These are phyloP conservation scores for Crocallis elinguaria DNA, from an alignment of 2,888 invertebrate species.

Conservation along the genomic window DNA sequence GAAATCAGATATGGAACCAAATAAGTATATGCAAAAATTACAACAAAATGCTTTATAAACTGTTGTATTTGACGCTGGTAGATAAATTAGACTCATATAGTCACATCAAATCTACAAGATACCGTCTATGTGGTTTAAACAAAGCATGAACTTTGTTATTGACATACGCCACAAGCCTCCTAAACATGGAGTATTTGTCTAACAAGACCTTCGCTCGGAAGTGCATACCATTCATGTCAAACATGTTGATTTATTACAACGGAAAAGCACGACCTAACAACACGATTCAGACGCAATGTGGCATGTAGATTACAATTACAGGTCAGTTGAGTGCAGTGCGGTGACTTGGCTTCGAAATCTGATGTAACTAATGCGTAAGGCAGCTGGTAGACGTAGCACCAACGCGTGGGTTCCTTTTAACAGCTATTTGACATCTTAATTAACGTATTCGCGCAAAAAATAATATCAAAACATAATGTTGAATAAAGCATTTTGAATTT, in stretches of 20 bases:
- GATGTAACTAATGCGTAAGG: background rate
- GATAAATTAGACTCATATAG: too few species aligned
- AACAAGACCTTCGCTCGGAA: slow-evolving; percentile 36
- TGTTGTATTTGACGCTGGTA: too few species aligned
- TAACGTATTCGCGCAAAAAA: too few species aligned
- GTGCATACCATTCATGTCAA: slow-evolving; percentile 32
- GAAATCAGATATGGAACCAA: too few species aligned
- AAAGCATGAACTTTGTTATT: slow-evolving; percentile 31
- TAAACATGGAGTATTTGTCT: slow-evolving; percentile 21
- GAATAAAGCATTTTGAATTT: too few species aligned
- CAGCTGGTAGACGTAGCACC: too few species aligned
- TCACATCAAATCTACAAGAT: slow-evolving; percentile 10
- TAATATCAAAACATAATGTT: too few species aligned
- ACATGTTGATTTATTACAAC: slow-evolving; percentile 33
- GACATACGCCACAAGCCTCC: slow-evolving; percentile 20
- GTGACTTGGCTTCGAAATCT: background rate
- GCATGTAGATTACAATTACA: slow-evolving; percentile 3
- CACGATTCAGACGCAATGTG: slow-evolving; percentile 8
- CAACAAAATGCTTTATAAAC: too few species aligned
- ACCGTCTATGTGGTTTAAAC: slow-evolving; percentile 15
- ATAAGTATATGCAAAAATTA: too few species aligned
- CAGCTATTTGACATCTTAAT: too few species aligned
- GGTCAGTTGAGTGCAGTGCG: slow-evolving; percentile 1
- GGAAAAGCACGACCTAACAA: slow-evolving; percentile 27
- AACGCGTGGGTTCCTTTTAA: too few species aligned